Evolutionary conservation across 2,797 vertebrate species (phyloP).

Genomic region (Oreochromis mossambicus): DNA sequence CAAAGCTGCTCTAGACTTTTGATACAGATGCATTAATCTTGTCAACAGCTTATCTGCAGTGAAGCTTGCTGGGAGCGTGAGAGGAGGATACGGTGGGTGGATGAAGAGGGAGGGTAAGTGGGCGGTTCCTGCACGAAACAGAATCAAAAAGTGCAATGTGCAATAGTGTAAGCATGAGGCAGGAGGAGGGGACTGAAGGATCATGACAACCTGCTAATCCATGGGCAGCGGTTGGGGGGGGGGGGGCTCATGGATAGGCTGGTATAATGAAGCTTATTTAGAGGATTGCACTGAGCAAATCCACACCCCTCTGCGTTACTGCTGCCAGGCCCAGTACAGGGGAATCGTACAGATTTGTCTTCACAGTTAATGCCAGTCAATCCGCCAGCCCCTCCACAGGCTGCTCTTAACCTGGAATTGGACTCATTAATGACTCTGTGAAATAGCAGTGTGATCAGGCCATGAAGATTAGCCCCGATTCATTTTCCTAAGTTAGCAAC

Average conservation of each 20-base stretch:
- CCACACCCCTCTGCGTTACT: slow-evolving; percentile 61
- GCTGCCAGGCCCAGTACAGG: slow-evolving; percentile 16
- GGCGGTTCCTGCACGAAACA: background rate
- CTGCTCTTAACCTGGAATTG: slow-evolving; percentile 63
- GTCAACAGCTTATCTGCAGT: slow-evolving; percentile 70
- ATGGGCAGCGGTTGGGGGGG: slow-evolving; percentile 7
- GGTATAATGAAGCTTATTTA: slow-evolving; percentile 77
- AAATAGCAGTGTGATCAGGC: slow-evolving; percentile 65
- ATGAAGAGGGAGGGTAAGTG: background rate
- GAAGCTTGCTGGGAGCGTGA: slow-evolving; percentile 50
- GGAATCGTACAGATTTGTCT: slow-evolving; percentile 54
- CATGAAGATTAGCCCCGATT: slow-evolving; percentile 71
- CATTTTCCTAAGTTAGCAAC: slow-evolving; percentile 73
- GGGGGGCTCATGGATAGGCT: slow-evolving; percentile 42
- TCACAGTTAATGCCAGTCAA: slow-evolving; percentile 63
- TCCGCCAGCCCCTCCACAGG: slow-evolving; percentile 53
- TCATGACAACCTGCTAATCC: slow-evolving; percentile 66
- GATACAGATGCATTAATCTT: slow-evolving; percentile 75
- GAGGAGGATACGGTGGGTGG: background rate
- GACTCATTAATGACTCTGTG: slow-evolving; percentile 71
- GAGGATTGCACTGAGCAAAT: slow-evolving; percentile 69
- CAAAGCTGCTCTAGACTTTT: slow-evolving; percentile 70
- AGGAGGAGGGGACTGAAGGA: slow-evolving; percentile 46
- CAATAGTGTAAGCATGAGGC: slow-evolving; percentile 38
- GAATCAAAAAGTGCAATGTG: slow-evolving; percentile 69